These are phyloP conservation scores for Hydropsyche tenuis DNA, from an alignment of 1,140 invertebrate genomes.

Conservation along the genomic window DNA sequence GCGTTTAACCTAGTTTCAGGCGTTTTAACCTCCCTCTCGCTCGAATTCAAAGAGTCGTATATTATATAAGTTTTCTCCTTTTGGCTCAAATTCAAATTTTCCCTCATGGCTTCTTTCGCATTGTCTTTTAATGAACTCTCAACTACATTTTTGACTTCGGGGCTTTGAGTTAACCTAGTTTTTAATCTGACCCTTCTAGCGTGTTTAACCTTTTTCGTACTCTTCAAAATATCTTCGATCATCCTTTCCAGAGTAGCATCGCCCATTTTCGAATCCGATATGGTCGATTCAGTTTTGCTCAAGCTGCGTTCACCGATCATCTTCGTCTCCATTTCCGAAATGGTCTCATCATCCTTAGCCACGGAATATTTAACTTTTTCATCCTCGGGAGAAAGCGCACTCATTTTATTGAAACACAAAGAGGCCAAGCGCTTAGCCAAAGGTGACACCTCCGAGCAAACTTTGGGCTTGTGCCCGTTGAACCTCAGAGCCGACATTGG, in stretches of 20 bases:
- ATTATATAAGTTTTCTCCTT: constrained; percentile 47
- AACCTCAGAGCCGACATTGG: constrained; percentile 45
- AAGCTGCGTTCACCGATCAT: constrained; percentile 40
- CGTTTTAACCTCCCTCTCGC: constrained; percentile 48
- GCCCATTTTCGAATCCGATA: constrained; percentile 49
- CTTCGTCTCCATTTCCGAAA: constrained; percentile 47
- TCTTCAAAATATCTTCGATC: constrained; percentile 50
- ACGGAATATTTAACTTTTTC: constrained; percentile 2
- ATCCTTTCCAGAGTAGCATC: constrained; percentile 47
- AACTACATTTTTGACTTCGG: neutral
- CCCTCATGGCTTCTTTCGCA: neutral
- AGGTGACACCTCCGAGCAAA: constrained; percentile 48
- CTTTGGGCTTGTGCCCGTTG: constrained; percentile 42
- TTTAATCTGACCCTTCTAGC: constrained; percentile 42
- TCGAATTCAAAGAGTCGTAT: constrained; percentile 44
- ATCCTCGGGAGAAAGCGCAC: constrained; percentile 39
- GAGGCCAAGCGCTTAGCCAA: constrained; percentile 45
- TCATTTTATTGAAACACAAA: constrained; percentile 47
- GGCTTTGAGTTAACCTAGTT: neutral
- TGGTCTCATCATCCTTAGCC: constrained; percentile 44
- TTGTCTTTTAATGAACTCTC: neutral
- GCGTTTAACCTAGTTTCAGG: constrained; percentile 45
- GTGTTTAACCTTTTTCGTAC: constrained; percentile 47
- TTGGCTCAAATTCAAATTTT: constrained; percentile 15
- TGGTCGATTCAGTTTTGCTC: constrained; percentile 37